These are phyloP conservation scores for Drepana falcataria DNA, from an alignment of 2,888 invertebrate genomes.

Conservation along the genomic window DNA sequence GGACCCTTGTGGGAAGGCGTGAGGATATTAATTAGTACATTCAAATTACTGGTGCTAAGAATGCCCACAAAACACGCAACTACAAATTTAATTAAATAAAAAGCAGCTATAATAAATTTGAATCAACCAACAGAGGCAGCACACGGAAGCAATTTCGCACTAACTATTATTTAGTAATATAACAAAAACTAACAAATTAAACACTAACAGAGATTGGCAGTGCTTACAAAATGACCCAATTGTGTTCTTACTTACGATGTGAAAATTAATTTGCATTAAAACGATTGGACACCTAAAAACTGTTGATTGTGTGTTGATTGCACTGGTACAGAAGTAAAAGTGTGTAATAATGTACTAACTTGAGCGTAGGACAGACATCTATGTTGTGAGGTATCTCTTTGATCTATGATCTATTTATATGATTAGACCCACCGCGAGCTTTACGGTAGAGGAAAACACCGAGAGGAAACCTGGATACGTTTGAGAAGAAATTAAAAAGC, in stretches of 20 bases:
- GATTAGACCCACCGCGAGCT: no score
- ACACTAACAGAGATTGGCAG: constrained; percentile 5
- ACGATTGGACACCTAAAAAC: not conserved
- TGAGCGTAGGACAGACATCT: not conserved
- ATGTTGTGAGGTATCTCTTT: no score
- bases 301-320: no score
- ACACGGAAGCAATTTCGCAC: not conserved
- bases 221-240: not conserved
- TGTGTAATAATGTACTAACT: not conserved
- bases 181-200: constrained; percentile 6
- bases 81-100: not conserved
- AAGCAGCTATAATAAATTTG: not conserved
- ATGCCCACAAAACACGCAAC: no score
- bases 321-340: not conserved
- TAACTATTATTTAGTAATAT: not conserved
- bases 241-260: not conserved
- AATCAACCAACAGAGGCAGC: not conserved
- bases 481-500: no score
- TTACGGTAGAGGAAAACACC: no score
- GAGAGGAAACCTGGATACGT: no score
- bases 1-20: no score
- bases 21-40: no score
- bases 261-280: not conserved
- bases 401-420: no score
- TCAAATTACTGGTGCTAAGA: no score